Evolutionary conservation across 1,140 invertebrate genomes (phyloP), one percentile per base, ranked within the genome.

Genomic region (Cherax destructor): DNA sequence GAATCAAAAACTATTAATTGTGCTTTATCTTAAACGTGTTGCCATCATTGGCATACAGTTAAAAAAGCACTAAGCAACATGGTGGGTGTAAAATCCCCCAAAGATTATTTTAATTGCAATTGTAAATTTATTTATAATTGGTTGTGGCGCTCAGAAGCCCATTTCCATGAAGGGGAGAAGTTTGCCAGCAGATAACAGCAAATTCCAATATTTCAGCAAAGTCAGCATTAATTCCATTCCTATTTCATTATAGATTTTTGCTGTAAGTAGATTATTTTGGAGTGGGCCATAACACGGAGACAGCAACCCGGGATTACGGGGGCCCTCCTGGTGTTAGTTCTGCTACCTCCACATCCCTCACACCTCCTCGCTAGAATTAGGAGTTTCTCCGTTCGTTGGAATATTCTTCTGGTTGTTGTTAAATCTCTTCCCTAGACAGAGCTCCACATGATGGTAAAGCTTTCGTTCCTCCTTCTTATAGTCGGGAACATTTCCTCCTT

Each of bases 221-320:
- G 74, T 76, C 30, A 77, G 72, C 18, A 90, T 77, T 84, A 84
- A 65, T 84, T 83, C 83, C 52, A 61, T 18, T 83, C 86, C 88
- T 77, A 90, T 83, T 90, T 90, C 88, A 90, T 90, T 90, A 90
- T 83, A 49, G 80, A 90, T 84, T 90, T 90, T 90, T 90, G 69
- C 59, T 84, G 80, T 90, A 90, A 90, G 81, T 13, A 90, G 88
- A 90, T 90, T 90, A 90, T 77, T 76, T 49, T 50, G 80, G 80
- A 90, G 81, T 76, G 88, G 72, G 13, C 47, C 4, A 49, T 49
- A 83, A 83, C 59, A 77, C 79, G 21, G 13, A 49, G 24, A 52
- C 6, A 83, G 88, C 21, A 76, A 77, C 49, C 76, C 24, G 47
- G 81, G 81, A 83, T 83, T 90, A 83, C 21, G 79, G n/a, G n/a